A percentile compares a stretch with the other conserved stretches of the same genome.
Conservation (phyloP, 1,140 invertebrate species). For the Bombus balteatus region DNA sequence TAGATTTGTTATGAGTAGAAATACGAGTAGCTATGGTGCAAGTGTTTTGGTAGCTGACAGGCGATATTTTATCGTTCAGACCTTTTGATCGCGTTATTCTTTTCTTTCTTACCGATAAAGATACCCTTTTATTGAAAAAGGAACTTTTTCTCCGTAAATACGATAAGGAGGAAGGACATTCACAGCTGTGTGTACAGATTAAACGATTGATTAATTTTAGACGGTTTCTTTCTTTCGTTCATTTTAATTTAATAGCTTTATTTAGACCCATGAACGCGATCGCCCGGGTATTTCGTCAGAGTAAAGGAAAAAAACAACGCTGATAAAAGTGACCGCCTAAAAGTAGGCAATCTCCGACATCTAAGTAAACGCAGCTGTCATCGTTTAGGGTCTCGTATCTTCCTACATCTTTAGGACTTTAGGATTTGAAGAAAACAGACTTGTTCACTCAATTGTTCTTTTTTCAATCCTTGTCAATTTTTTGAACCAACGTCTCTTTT, state of each 20-base stretch:
- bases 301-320: neutral
- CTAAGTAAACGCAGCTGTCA: neutral
- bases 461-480: neutral
- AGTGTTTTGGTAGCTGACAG: neutral
- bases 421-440: no score
- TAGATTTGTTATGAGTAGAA: neutral
- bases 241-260: neutral
- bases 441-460: no score
- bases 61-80: slow-evolving; percentile 1
- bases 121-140: neutral
- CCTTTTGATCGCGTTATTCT: slow-evolving; percentile 1
- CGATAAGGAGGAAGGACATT: neutral
- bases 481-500: neutral
- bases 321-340: slow-evolving; percentile 3
- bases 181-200: neutral
- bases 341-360: neutral
- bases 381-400: neutral
- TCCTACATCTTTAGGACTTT: no score
- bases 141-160: neutral
- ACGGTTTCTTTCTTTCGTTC: neutral
- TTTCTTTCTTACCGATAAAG: neutral
- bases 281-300: neutral
- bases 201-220: neutral
- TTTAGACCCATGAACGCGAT: neutral
- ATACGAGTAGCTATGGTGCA: neutral